Base-by-base conservation (phyloP, 2,797 vertebrate genomes). In the Sylvia borin region DNA sequence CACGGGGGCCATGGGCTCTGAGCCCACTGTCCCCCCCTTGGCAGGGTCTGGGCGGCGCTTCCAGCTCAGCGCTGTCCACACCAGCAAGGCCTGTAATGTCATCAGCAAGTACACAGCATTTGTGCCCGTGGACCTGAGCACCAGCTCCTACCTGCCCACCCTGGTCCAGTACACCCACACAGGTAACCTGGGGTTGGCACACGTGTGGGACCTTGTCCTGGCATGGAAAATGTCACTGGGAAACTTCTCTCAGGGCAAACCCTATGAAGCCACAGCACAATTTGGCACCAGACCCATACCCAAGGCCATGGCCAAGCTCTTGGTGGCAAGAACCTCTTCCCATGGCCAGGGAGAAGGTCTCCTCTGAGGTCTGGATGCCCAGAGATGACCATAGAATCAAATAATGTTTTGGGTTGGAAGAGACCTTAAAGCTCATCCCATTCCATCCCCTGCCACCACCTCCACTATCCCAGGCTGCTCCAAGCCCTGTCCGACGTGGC, bases 101-200 rank as follows among this genome's bases (percentile, higher is more conserved):
- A 98, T 99, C 95, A 99, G 99, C 98, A 99, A 99, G 97, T 99
- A 99, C 98, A 99, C 99, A 0, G 98, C 97, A 0, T 99, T 99
- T 2, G 93, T 99, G 78, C 98, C 99, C 0, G 98, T 99, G 65
- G 99, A 99, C 92, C 96, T 99, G 93, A 99, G 98, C 98, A 98
- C 97, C 88, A 98, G 98, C 82, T 96, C 97, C 82, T 99, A 99
- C 97, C 97, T 99, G 96, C 98, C 98, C 64, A 98, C 97, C 0
- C 88, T 98, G 31, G 95, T 99, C 66, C 98, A 99, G 88, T 99
- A 98, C 96, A 97, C 98, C 81, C 98, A 97, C 92, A 92, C 97
- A 5, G 98, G 98, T 98, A 97, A 94, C 2, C 0, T 0, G 80
- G 80, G 25, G 42, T 70, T 1, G 14, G 20, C 1, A 10, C 51